Evolutionary conservation across 2,113 vertebrate species (phyloP), one percentile per base, ranked within the genome.

Genomic region (Clupea harengus): DNA sequence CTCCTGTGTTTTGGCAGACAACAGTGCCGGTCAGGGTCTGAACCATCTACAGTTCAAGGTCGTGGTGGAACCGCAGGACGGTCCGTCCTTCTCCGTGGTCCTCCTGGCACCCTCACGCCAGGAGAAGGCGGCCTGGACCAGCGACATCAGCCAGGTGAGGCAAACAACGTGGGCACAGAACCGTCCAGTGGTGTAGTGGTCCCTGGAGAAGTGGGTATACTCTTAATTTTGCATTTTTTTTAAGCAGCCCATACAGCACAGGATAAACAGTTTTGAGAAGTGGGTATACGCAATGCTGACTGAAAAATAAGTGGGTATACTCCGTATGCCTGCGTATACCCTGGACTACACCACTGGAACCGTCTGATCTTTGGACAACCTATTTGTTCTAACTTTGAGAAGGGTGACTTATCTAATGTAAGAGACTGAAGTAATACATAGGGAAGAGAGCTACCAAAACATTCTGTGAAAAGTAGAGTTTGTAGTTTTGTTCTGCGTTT

Each of bases 51-150:
- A 99, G 93, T 99, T 99, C 92, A 99, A 99, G 88, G 94, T 99
- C 0, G 93, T 97, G 81, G 96, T 98, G 86, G 98, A 99, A 91
- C 95, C 97, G 22, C 84, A 94, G 0, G 96, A 98, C 25, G 94
- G 95, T 25, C 93, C 96, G 54, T 83, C 96, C 32, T 98, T 97
- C 92, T 97, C 96, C 0, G 96, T 99, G 0, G 95, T 98, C 32
- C 94, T 99, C n/a, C 81, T 99, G 87, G 97, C 98, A 6, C 97
- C 97, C 0, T 99, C 98, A 0, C 95, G 97, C 8, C 98, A 99
- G 90, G 98, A 99, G 88, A 99, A 99, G 84, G 98, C 98, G 0
- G 98, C 97, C 0, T 99, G 98, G 98, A 99, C 96, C 87, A 99
- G 98, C 1, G 98, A 99, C 90, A 97, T 99, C 93, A 99, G 98